Evolutionary conservation across 2,113 vertebrate genomes (phyloP), one percentile per base, ranked within the genome.

Genomic region (Perca fluviatilis): DNA sequence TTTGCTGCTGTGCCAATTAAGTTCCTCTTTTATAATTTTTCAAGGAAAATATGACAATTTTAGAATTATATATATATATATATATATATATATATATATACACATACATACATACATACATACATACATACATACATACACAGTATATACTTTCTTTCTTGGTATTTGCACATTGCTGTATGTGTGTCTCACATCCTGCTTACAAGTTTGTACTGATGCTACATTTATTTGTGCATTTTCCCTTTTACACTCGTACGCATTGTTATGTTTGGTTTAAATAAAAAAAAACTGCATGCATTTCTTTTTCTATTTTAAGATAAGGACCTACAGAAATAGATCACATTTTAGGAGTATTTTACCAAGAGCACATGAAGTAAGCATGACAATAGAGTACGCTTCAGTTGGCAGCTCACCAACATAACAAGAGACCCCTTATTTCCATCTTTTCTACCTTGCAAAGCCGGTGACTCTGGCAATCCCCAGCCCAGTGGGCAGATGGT

Each of bases 401-500:
- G 23, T 18, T 85, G 83, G 77, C 83, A 63, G 71, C 77, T 50
- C 64, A 72, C 57, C 69, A 70, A 77, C 33, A 79, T 16, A 47
- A 70, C 23, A 79, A 77, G 63, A 61, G n/a, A 46, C 53, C 65
- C 67, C 54, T 82, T 62, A 49, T 72, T 4, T 79, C 62, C 50
- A 76, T 87, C 49, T 74, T 81, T 5, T 80, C 86, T 82, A 88
- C 82, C 87, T 90, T 87, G 87, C 88, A 89, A 83, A 66, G 54
- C 73, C 21, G 27, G 62, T 43, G 64, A 79, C 82, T 62, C 77
- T 91, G 86, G 76, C 83, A 72, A 51, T 84, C 69, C 87, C 82
- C 13, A 21, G 62, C 84, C 25, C 84, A 61, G 79, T 74, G 88
- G 80, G 90, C 94, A 94, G 93, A 94, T 94, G 94, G 94, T n/a